A percentile compares a stretch with the other conserved stretches of the same genome.
Conservation (phyloP, 2,113 vertebrate species). For the Sula dactylatra region DNA sequence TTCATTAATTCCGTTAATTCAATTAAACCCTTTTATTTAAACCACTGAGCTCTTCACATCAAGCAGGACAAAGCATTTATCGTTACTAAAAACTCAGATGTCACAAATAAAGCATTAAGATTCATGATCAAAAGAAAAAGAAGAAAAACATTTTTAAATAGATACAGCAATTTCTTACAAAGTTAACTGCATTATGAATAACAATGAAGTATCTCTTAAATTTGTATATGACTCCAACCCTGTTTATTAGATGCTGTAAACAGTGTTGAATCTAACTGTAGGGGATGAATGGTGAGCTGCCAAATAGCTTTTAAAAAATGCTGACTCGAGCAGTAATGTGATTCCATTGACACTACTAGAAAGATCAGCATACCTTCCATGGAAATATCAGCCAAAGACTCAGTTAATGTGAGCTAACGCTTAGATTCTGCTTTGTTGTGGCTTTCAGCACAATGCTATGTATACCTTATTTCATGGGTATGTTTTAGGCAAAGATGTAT, state of each 20-base stretch:
- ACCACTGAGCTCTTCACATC: not conserved
- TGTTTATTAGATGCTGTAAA: conserved; percentile 20
- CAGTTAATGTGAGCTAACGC: not conserved
- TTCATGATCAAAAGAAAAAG: not conserved
- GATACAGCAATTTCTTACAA: not conserved
- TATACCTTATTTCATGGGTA: not conserved
- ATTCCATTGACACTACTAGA: conserved; percentile 60
- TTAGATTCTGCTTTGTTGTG: not conserved
- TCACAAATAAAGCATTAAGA: not conserved
- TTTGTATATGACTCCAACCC: not conserved
- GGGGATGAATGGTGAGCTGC: conserved; percentile 34
- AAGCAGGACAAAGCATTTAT: not conserved
- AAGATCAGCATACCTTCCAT: conserved; percentile 50
- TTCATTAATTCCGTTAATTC: not conserved
- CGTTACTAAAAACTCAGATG: not conserved
- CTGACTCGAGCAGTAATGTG: conserved; percentile 59
- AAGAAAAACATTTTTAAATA: not conserved
- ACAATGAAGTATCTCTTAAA: not conserved
- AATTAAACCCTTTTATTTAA: conserved; percentile 36
- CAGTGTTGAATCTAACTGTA: not conserved
- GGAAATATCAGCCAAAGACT: conserved; percentile 55
- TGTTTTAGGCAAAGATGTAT: not conserved
- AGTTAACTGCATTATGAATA: not conserved
- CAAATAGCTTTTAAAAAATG: conserved; percentile 52
- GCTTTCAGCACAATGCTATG: not conserved